Conservation (phyloP, 2,113 vertebrate genomes). For the Spilogale gracilis region DNA sequence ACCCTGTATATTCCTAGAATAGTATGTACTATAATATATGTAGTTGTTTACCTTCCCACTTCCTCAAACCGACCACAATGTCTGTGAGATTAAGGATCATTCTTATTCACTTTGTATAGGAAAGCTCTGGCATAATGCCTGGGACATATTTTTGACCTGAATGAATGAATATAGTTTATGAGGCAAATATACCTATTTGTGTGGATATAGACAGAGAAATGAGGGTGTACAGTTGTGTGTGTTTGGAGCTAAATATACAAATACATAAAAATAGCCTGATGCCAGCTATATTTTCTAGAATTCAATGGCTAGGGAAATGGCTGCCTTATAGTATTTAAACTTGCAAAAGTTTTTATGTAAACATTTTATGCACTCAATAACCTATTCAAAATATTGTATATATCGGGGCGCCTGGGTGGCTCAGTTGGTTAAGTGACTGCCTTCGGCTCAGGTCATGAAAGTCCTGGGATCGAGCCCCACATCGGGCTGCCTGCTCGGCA, state of each 20-base stretch:
- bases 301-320: not conserved
- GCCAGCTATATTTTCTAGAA: not conserved
- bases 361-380: not conserved
- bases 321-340: not conserved
- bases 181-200: not conserved
- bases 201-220: not conserved
- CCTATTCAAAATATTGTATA: not conserved
- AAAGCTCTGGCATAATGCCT: not conserved
- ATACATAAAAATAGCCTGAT: not conserved
- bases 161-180: not conserved
- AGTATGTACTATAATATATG: not conserved
- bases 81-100: not conserved
- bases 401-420: too few relatives aligned
- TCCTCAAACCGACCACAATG: not conserved
- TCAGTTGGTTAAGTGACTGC: too few relatives aligned
- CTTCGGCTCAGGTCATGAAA: too few relatives aligned
- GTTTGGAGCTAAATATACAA: not conserved
- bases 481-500: too few relatives aligned
- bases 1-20: not conserved
- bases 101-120: not conserved
- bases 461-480: too few relatives aligned
- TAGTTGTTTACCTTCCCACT: not conserved
- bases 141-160: not conserved
- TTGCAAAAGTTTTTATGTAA: not conserved
- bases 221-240: not conserved